phyloP scores from a whole-genome alignment of 2,888 invertebrate species.

The Crematogaster levior region DNA sequence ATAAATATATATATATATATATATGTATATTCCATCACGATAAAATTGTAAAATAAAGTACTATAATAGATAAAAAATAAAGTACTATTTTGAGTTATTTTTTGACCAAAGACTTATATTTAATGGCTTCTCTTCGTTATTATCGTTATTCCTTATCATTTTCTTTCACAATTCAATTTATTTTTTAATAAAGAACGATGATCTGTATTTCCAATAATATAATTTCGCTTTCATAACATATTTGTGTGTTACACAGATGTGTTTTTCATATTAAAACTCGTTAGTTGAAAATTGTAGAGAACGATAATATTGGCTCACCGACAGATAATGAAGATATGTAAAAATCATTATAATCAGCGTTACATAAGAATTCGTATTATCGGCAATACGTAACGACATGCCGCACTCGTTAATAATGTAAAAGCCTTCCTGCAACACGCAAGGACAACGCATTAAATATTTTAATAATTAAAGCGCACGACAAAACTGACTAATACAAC shows the following conservation, averaged over 20 bases:
- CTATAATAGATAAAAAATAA: no score
- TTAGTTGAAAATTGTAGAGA: neutral
- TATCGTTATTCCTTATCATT: no score
- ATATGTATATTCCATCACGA: no score
- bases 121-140: no score
- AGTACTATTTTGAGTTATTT: no score
- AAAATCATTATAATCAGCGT: slow-evolving; percentile 7
- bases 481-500: neutral
- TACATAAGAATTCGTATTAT: slow-evolving; percentile 22
- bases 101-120: no score
- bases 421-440: slow-evolving; percentile 1
- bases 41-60: no score
- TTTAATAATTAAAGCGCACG: slow-evolving; percentile 1
- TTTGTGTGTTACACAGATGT: neutral
- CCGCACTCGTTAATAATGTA: slow-evolving; percentile 21
- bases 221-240: neutral
- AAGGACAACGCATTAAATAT: slow-evolving; percentile 31
- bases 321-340: neutral
- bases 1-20: neutral
- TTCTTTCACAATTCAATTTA: neutral
- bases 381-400: neutral
- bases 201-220: neutral
- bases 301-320: neutral
- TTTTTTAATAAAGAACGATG: neutral
- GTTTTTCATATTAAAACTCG: neutral